Percentiles rank a stretch among this genome's conserved stretches.
Evolutionary conservation across 2,113 vertebrate species (phyloP).

Genomic region (Neogale vison): DNA sequence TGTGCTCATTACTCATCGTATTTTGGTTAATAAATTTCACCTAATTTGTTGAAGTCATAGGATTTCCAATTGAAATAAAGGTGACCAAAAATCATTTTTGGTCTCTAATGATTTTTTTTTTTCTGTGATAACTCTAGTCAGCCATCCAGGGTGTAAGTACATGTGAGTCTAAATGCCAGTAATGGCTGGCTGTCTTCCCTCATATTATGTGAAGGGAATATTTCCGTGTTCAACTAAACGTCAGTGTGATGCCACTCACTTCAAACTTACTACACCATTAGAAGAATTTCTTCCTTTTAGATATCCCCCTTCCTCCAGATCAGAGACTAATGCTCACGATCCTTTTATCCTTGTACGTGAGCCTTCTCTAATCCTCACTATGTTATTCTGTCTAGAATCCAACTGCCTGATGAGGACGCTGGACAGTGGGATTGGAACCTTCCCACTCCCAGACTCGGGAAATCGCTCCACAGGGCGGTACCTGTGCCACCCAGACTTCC

Average conservation of each 20-base stretch:
- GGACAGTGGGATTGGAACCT: conserved; percentile 97
- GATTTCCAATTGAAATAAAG: conserved; percentile 31
- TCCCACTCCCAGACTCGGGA: conserved; percentile 92
- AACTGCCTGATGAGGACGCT: conserved; percentile 95
- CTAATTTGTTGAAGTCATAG: conserved; percentile 27
- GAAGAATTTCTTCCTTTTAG: conserved; percentile 47
- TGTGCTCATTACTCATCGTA: conserved; percentile 13
- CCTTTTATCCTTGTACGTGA: background rate
- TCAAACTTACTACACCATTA: background rate
- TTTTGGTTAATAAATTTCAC: conserved; percentile 52
- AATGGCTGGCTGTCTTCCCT: background rate
- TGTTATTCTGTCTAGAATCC: conserved; percentile 87
- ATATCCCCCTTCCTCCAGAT: conserved; percentile 62
- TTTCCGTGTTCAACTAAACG: background rate
- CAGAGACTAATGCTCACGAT: conserved; percentile 55
- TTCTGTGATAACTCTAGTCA: background rate
- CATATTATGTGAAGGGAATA: background rate
- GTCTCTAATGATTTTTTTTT: background rate
- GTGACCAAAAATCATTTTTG: conserved; percentile 13
- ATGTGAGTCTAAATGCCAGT: background rate
- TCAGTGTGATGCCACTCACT: background rate
- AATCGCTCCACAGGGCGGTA: conserved; percentile 86
- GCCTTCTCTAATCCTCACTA: conserved; percentile 60
- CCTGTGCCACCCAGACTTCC: conserved; percentile 84
- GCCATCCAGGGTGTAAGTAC: background rate